Evolutionary conservation across 2,888 invertebrate genomes (phyloP).

Genomic region (Andricus curvator): DNA sequence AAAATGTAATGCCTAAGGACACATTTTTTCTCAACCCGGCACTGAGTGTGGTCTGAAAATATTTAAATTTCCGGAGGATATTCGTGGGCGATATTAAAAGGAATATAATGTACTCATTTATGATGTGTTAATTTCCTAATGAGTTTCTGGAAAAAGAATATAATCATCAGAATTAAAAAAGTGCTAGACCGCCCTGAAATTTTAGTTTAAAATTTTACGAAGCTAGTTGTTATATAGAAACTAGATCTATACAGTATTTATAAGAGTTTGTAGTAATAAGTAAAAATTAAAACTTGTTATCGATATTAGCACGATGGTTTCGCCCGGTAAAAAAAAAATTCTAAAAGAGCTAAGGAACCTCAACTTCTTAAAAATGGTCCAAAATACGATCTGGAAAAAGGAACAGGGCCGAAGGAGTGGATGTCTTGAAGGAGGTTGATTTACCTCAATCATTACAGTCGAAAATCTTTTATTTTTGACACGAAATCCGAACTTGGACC

Average conservation of each 20-base stretch:
- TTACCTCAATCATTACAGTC: slow-evolving; percentile 35
- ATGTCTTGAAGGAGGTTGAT: slow-evolving; percentile 14
- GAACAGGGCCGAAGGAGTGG: not conserved
- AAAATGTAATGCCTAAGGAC: no score
- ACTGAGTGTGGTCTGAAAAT: not conserved
- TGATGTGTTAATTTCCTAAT: not conserved
- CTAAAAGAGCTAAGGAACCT: no score
- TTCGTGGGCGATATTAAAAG: not conserved
- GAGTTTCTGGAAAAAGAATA: not conserved
- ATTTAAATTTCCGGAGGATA: not conserved
- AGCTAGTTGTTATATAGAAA: no score
- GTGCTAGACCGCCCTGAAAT: not conserved
- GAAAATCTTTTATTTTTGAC: slow-evolving; percentile 36
- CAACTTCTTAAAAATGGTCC: not conserved
- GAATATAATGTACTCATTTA: not conserved
- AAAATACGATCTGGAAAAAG: not conserved
- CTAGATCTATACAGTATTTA: no score
- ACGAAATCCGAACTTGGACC: slow-evolving; percentile 28
- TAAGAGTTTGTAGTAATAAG: no score
- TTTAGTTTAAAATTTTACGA: not conserved
- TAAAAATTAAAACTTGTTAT: no score
- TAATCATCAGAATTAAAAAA: not conserved
- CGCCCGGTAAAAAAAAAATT: no score
- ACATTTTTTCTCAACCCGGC: no score
- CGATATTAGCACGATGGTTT: no score